phyloP scores from a whole-genome alignment of 2,888 invertebrate species.

The Agriopis marginaria region DNA sequence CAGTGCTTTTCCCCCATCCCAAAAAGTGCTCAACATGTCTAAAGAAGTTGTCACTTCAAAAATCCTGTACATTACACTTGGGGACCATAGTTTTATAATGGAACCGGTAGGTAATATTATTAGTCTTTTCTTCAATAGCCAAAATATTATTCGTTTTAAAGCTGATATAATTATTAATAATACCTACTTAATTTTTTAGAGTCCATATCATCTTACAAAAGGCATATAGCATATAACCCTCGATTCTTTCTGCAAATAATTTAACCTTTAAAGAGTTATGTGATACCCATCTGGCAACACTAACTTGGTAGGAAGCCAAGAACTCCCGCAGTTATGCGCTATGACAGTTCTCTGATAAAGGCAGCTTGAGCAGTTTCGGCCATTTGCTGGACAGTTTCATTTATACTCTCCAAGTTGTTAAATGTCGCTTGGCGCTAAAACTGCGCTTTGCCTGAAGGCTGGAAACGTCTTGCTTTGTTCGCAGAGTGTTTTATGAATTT shows the following conservation, averaged over 20 bases:
- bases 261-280: neutral
- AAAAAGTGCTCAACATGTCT: too few species aligned
- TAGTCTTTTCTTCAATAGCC: too few species aligned
- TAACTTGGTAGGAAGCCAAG: constrained; percentile 73
- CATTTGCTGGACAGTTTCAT: constrained; percentile 42
- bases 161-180: too few species aligned
- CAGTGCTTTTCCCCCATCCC: too few species aligned
- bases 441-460: constrained; percentile 15
- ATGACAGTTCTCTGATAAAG: constrained; percentile 60
- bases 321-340: constrained; percentile 55
- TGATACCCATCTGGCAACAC: constrained; percentile 24
- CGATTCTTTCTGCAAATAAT: neutral
- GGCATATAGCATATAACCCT: too few species aligned
- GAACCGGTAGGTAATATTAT: too few species aligned
- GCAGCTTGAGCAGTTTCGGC: constrained; percentile 43
- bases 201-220: too few species aligned
- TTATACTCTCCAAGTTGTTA: constrained; percentile 35
- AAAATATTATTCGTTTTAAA: neutral
- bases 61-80: too few species aligned
- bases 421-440: constrained; percentile 26
- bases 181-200: too few species aligned
- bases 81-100: too few species aligned
- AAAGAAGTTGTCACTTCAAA: too few species aligned
- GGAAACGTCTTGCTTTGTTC: constrained; percentile 31
- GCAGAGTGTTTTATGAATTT: constrained; percentile 18